phyloP scores from a whole-genome alignment of 1,140 invertebrate species.

The Euura saliciscinereae region DNA sequence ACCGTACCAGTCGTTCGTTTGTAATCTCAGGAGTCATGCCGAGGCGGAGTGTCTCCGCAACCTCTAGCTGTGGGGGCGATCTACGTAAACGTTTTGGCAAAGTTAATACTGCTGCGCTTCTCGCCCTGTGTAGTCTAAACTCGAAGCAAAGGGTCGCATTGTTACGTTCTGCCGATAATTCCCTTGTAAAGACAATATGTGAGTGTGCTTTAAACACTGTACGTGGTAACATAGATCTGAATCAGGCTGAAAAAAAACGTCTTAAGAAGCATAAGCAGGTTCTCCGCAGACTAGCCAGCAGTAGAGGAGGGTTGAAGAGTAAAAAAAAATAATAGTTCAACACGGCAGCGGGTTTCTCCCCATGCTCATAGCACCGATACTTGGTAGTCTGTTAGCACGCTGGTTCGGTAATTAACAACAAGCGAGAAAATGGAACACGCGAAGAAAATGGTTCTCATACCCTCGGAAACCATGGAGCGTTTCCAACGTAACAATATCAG shows the following conservation, averaged over 20 bases:
- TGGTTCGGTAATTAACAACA: slow-evolving; percentile 6
- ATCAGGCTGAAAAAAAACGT: too few species aligned
- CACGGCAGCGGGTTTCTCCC: slow-evolving; percentile 9
- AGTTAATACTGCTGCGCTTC: background rate
- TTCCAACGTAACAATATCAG: background rate
- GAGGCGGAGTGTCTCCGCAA: too few species aligned
- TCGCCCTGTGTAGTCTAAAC: background rate
- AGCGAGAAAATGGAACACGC: slow-evolving; percentile 15
- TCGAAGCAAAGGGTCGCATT: background rate
- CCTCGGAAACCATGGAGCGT: slow-evolving; percentile 12
- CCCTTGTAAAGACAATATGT: background rate
- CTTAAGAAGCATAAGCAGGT: too few species aligned
- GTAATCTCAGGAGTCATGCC: background rate
- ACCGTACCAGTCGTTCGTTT: background rate
- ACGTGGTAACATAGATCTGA: too few species aligned
- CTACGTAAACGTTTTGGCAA: background rate
- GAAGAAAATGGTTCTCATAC: slow-evolving; percentile 23
- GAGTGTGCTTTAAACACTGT: background rate
- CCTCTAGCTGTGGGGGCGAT: too few species aligned
- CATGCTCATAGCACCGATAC: slow-evolving; percentile 10
- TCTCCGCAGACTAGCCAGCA: slow-evolving; percentile 1
- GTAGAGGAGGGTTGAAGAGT: slow-evolving; percentile 11
- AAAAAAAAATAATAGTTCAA: slow-evolving; percentile 16
- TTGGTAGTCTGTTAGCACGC: too few species aligned
- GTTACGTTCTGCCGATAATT: background rate